These are phyloP conservation scores for Hippocampus comes DNA, from an alignment of 2,113 vertebrate genomes.

Conservation along the genomic window DNA sequence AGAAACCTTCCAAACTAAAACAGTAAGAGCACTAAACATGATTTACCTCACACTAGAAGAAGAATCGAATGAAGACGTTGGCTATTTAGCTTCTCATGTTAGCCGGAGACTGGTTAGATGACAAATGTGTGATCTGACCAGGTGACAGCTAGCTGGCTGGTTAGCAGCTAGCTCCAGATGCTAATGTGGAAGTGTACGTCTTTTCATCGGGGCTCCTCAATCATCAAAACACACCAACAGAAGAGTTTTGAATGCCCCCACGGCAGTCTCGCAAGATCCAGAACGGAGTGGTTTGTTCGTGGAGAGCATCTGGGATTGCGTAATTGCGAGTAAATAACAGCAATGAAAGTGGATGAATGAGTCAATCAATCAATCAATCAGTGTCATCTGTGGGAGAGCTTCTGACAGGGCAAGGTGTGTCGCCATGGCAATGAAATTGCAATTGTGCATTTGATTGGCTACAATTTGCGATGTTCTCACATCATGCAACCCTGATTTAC, in stretches of 20 bases:
- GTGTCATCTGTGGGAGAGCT: not conserved
- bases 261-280: not conserved
- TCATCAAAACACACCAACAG: not conserved
- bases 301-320: not conserved
- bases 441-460: no score
- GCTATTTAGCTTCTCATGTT: no score
- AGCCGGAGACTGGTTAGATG: no score
- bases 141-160: not conserved
- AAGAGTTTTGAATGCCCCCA: not conserved
- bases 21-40: not conserved
- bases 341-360: conserved; percentile 15
- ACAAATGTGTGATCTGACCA: no score
- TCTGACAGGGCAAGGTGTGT: not conserved
- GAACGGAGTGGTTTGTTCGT: not conserved
- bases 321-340: not conserved
- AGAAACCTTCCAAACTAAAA: not conserved
- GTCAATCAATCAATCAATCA: conserved; percentile 11
- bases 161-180: not conserved
- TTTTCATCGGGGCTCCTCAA: not conserved
- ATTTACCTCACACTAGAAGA: not conserved
- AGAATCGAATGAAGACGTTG: not conserved
- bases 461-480: no score
- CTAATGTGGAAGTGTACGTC: not conserved
- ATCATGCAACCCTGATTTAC: no score
- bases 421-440: not conserved